Evolutionary conservation across 2,888 invertebrate genomes (phyloP).

Genomic region (Ypsolopha sequella): DNA sequence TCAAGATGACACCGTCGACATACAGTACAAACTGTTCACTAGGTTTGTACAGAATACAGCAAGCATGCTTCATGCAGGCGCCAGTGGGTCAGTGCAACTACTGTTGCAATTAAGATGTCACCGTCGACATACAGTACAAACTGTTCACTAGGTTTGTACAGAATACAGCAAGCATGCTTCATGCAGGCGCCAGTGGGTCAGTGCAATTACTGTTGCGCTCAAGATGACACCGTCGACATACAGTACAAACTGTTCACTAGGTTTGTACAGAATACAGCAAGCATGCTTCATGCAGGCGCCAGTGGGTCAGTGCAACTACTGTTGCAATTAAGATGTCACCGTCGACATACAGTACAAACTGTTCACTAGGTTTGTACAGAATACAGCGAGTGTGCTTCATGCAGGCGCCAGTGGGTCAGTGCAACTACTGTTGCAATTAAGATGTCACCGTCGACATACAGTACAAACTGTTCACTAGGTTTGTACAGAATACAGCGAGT

Average conservation of each 20-base stretch:
- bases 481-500: too few relatives aligned
- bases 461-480: too few relatives aligned
- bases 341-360: slow-evolving; percentile 74
- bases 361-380: slow-evolving; percentile 69
- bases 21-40: background rate
- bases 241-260: background rate
- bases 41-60: slow-evolving; percentile 14
- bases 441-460: too few relatives aligned
- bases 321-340: too few relatives aligned
- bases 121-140: background rate
- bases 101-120: background rate
- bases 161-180: slow-evolving; percentile 13
- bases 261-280: slow-evolving; percentile 33
- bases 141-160: slow-evolving; percentile 17
- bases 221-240: background rate
- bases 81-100: background rate
- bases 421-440: too few relatives aligned
- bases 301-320: slow-evolving; percentile 23
- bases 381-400: slow-evolving; percentile 47
- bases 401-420: too few relatives aligned
- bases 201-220: background rate
- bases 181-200: background rate
- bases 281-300: slow-evolving; percentile 53
- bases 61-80: background rate
- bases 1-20: background rate